Evolutionary conservation across 1,140 invertebrate genomes (phyloP).

Genomic region (Luehdorfia chinensis): DNA sequence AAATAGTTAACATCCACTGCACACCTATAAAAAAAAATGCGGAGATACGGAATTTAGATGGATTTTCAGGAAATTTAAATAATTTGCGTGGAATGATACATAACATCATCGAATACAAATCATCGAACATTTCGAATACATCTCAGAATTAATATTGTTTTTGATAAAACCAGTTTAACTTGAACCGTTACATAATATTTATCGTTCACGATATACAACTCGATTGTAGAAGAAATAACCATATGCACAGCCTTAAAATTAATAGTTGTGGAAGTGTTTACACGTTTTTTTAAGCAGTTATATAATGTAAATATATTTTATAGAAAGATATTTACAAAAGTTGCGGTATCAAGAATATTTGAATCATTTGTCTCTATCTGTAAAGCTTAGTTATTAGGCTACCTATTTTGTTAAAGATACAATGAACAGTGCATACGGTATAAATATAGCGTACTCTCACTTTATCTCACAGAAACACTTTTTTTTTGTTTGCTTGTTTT

Average conservation of each 20-base stretch:
- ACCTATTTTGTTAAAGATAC: constrained; percentile 25
- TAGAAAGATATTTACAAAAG: constrained; percentile 60
- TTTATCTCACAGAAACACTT: background rate
- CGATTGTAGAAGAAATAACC: constrained; percentile 20
- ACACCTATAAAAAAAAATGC: too few species aligned
- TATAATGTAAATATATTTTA: constrained; percentile 8
- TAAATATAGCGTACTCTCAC: background rate
- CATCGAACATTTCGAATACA: too few species aligned
- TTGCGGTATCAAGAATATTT: constrained; percentile 64
- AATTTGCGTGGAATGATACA: too few species aligned
- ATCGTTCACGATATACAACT: background rate
- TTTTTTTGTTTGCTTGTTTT: too few species aligned
- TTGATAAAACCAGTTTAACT: too few species aligned
- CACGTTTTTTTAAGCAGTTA: background rate
- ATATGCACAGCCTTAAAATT: constrained; percentile 14
- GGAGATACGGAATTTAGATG: too few species aligned
- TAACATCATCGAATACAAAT: too few species aligned
- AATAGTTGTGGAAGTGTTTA: constrained; percentile 2
- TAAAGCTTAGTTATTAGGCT: constrained; percentile 36
- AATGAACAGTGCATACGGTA: background rate
- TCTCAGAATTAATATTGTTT: too few species aligned
- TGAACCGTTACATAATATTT: too few species aligned
- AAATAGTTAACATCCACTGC: too few species aligned
- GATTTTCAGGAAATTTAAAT: too few species aligned
- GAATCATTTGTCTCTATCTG: constrained; percentile 29